Evolutionary conservation across 1,140 invertebrate species (phyloP).

Genomic region (Drosophila azteca): DNA sequence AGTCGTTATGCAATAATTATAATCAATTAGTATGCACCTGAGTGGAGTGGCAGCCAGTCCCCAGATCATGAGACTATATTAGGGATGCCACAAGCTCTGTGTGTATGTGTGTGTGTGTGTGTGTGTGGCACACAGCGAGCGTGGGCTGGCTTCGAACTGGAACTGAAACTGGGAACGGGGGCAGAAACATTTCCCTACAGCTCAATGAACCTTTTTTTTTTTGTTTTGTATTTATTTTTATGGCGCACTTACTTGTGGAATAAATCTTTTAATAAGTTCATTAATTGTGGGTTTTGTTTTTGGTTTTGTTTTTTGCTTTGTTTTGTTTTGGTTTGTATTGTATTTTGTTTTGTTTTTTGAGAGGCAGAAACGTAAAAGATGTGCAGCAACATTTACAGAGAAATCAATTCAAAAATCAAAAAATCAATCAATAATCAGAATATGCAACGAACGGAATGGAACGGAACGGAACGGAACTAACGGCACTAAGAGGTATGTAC

Average conservation of each 20-base stretch:
- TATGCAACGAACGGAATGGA: slow-evolving; percentile 19
- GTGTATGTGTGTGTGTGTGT: no score
- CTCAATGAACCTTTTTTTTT: slow-evolving; percentile 22
- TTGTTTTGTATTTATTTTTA: not conserved
- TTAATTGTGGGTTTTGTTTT: slow-evolving; percentile 12
- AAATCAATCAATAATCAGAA: slow-evolving; percentile 38
- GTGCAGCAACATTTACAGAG: slow-evolving; percentile 46
- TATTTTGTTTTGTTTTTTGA: slow-evolving; percentile 31
- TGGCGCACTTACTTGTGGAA: slow-evolving; percentile 34
- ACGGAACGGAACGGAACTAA: slow-evolving; percentile 36
- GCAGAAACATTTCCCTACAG: slow-evolving; percentile 5
- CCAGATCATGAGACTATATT: no score
- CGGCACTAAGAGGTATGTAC: slow-evolving; percentile 37
- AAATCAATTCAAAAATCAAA: slow-evolving; percentile 7
- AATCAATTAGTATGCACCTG: slow-evolving; percentile 67
- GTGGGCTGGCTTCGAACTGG: not conserved
- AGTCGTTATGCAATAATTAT: slow-evolving; percentile 69
- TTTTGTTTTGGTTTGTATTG: slow-evolving; percentile 5
- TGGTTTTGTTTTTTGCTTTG: not conserved
- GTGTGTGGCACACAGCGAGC: not conserved
- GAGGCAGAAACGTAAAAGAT: slow-evolving; percentile 52
- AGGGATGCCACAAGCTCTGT: no score
- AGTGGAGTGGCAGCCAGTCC: no score
- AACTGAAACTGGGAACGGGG: no score
- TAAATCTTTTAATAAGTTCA: slow-evolving; percentile 17